A percentile compares a stretch with the other conserved stretches of the same genome.
Evolutionary conservation across 1,140 invertebrate species (phyloP).

Genomic region (Ips typographus): DNA sequence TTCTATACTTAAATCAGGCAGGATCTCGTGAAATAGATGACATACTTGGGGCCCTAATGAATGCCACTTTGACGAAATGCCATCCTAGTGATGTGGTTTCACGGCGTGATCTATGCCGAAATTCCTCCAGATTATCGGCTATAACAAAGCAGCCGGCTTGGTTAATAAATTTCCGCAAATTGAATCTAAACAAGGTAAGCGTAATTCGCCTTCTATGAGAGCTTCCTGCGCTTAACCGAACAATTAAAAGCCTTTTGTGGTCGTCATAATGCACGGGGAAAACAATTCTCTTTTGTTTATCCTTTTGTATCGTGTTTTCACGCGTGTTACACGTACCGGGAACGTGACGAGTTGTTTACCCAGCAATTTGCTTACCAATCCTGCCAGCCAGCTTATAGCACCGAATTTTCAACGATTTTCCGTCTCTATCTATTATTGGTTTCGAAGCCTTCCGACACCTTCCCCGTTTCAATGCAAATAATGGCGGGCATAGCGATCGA

Average conservation of each 20-base stretch:
- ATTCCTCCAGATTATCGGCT: background rate
- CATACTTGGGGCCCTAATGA: conserved; percentile 20
- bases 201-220: conserved; percentile 16
- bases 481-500: conserved; percentile 8
- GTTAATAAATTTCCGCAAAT: conserved; percentile 11
- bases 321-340: background rate
- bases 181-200: conserved; percentile 16
- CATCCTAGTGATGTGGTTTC: background rate
- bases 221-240: conserved; percentile 7
- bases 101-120: background rate
- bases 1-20: conserved; percentile 6
- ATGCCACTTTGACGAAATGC: conserved; percentile 21
- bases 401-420: conserved; percentile 1
- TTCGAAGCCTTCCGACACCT: background rate
- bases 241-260: conserved; percentile 22
- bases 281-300: conserved; percentile 17
- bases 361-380: background rate
- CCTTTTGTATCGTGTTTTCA: conserved; percentile 9
- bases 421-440: background rate
- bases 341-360: conserved; percentile 5
- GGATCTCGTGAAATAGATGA: conserved; percentile 7
- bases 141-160: conserved; percentile 2
- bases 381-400: background rate
- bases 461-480: conserved; percentile 12
- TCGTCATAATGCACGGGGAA: conserved; percentile 7